Percentiles rank a stretch among this genome's conserved stretches.
Evolutionary conservation across 37 sponge, comb jelly and placozoan genomes (phyloP).

Genomic region (Lycopodina hypogea): DNA sequence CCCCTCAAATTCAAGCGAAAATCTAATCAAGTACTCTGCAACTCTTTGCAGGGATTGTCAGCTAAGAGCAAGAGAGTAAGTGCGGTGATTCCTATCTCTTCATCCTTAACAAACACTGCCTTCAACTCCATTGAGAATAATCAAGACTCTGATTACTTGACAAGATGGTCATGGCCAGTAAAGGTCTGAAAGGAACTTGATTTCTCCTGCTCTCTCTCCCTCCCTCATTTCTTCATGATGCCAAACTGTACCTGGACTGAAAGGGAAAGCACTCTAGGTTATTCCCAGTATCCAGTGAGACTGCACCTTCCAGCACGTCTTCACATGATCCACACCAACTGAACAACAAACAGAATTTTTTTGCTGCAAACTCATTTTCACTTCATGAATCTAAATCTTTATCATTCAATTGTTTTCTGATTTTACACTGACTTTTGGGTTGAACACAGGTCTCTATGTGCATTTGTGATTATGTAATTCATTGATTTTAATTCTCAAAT

Average conservation of each 20-base stretch:
- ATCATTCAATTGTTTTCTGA: too few relatives aligned
- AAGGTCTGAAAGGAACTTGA: constrained; percentile 30
- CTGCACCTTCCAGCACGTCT: too few relatives aligned
- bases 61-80: neutral
- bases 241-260: neutral
- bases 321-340: too few relatives aligned
- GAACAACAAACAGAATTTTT: too few relatives aligned
- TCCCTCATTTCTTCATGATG: neutral
- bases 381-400: too few relatives aligned
- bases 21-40: constrained; percentile 14
- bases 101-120: neutral
- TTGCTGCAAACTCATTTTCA: too few relatives aligned
- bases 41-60: constrained; percentile 22
- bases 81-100: neutral
- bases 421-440: too few relatives aligned
- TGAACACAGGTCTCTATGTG: too few relatives aligned
- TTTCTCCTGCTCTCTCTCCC: neutral
- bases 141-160: constrained; percentile 14
- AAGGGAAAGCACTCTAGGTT: neutral
- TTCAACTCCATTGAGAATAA: constrained; percentile 13
- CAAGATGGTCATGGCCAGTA: constrained; percentile 69
- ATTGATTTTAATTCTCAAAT: too few relatives aligned
- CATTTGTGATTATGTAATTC: too few relatives aligned
- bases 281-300: too few relatives aligned
- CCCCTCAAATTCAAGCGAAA: constrained; percentile 19